Evolutionary conservation across 2,797 vertebrate species (phyloP).

Genomic region (Meriones psammophilus): DNA sequence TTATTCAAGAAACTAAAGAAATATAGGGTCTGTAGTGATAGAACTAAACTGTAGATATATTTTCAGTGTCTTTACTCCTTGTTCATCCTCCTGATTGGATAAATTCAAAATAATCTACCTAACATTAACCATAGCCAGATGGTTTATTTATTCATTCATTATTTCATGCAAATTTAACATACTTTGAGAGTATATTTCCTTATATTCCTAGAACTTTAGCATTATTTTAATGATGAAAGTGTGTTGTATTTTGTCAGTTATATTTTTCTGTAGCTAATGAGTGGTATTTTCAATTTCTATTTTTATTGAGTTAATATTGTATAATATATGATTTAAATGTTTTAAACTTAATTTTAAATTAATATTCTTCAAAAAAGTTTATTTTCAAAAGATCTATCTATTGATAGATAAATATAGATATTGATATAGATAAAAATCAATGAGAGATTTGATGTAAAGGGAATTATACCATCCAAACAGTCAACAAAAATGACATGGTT

Average conservation of each 20-base stretch:
- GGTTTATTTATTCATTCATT: not conserved
- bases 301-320: not conserved
- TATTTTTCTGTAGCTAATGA: not conserved
- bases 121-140: not conserved
- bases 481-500: not conserved
- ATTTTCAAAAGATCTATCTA: not conserved
- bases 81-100: not conserved
- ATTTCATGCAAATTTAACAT: not conserved
- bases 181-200: not conserved
- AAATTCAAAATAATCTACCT: not conserved
- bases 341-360: not conserved
- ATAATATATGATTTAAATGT: not conserved
- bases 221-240: not conserved
- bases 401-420: too few relatives aligned
- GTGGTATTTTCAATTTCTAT: not conserved
- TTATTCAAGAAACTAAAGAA: constrained; percentile 17
- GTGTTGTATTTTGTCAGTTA: not conserved
- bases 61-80: not conserved
- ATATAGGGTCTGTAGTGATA: not conserved
- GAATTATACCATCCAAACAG: not conserved
- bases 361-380: not conserved
- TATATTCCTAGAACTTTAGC: not conserved
- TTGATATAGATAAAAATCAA: not conserved
- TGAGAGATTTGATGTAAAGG: not conserved
- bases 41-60: not conserved